A percentile compares a stretch with the other conserved stretches of the same genome.
These are phyloP conservation scores for Notolabrus celidotus DNA, from an alignment of 2,797 vertebrate species.

Conservation along the genomic window DNA sequence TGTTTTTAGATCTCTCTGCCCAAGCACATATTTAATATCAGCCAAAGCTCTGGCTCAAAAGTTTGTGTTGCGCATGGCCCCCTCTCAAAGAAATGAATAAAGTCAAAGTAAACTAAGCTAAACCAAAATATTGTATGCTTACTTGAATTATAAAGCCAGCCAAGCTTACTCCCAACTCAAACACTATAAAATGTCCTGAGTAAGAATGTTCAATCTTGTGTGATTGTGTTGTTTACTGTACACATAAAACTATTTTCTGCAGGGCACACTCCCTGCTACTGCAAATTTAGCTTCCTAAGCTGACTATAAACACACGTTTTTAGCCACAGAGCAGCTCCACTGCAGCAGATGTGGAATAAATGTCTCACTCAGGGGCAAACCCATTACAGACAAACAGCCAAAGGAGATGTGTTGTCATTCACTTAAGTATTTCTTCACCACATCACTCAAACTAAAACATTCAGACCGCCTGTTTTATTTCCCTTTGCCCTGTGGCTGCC, in stretches of 20 bases:
- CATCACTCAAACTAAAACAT: constrained; percentile 9
- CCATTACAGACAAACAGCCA: constrained; percentile 33
- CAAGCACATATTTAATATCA: too few species aligned
- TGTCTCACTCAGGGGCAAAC: constrained; percentile 29
- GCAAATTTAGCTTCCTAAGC: constrained; percentile 19
- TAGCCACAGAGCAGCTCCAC: constrained; percentile 17
- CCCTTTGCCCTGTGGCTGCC: not conserved
- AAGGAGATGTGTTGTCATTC: constrained; percentile 24
- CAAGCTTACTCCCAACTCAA: too few species aligned
- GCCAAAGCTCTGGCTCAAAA: too few species aligned
- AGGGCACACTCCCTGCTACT: not conserved
- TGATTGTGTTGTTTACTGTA: not conserved
- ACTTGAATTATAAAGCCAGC: too few species aligned
- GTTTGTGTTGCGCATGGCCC: too few species aligned
- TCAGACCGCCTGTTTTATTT: constrained; percentile 6
- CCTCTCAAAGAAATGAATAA: too few species aligned
- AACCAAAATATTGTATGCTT: too few species aligned
- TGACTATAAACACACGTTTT: constrained; percentile 38
- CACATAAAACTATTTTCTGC: not conserved
- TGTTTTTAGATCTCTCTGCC: too few species aligned
- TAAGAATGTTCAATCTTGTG: too few species aligned
- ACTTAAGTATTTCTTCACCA: constrained; percentile 20
- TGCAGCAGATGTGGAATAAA: constrained; percentile 46
- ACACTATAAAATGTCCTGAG: too few species aligned
- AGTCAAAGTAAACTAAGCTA: too few species aligned